Evolutionary conservation across 2,888 invertebrate species (phyloP), one percentile per base, ranked within the genome.

Genomic region (Odontomyia ornata): DNA sequence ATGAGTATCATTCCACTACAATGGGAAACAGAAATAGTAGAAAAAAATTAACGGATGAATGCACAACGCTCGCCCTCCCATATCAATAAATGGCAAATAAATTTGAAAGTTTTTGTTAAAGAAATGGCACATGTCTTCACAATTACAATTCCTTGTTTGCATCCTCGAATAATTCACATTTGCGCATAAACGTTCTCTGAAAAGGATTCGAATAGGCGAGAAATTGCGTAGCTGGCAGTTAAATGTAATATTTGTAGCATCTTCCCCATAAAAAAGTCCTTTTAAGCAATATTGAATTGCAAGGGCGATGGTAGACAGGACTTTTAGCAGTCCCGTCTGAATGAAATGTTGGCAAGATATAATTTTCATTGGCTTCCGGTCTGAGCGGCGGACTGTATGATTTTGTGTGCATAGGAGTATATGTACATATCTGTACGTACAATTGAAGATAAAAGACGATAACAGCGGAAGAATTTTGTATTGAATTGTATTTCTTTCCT

Each of bases 61-160:
- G 25, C 60, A 5, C 56, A 56, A n/a, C 7, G 56, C n/a, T 18
- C 56, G 15, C 21, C 21, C 21, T 60, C 23, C 25, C 23, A 11
- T 13, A 23, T 11, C 13, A 60, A 13, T 23, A 60, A 60, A 60
- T 60, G 13, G 25, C 13, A 18, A 60, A 23, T 60, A 27, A 27
- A 25, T 11, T 27, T 28, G 5, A 3, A 36, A 36, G 9, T 36
- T 36, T 9, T 36, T 36, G 36, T 3, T 36, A 72, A 72, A 72
- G 47, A 18, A 72, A 18, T 52, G 72, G 28, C 72, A 72, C 72
- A 72, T 72, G 72, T 72, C 72, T 18, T 56, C 72, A 36, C 36
- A 36, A 36, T 36, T 36, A 36, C 9, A 36, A 36, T 3, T 36
- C 36, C 28, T 65, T 60, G 25, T 60, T 60, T 21, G 60, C 25